Evolutionary conservation across 2,113 vertebrate species (phyloP), one percentile per base, ranked within the genome.

Genomic region (Jaculus jaculus): DNA sequence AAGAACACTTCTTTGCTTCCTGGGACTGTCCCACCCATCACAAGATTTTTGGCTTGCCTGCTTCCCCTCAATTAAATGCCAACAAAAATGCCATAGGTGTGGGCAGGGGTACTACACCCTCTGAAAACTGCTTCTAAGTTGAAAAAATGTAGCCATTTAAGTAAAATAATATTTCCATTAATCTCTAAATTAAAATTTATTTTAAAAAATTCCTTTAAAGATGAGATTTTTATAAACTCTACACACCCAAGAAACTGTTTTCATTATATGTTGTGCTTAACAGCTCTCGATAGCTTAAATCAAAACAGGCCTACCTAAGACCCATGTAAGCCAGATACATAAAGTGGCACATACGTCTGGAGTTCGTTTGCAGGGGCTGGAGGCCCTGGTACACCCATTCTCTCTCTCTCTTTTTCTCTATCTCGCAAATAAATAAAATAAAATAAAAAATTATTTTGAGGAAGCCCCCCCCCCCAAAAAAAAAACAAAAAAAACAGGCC

Each of bases 201-300:
- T 90, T 77, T 10, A 89, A 89, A 89, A 89, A 86, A 72, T 82
- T 69, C 39, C 60, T 90, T 74, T 79, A 78, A 69, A 87, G n/a
- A n/a, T 39, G 26, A 82, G 83, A 90, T 39, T 83, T 79, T 74
- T 30, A 79, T 47, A 47, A 74, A 69, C 30, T 66, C 24, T 12
- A 83, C 28, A 58, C 20, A 32, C 17, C n/a, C 13, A 20, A 94
- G 34, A 68, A 28, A 42, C 37, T 79, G 68, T 83, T 79, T 83
- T 13, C 9, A 28, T 37, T 24, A 71, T 23, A 54, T 37, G 63
- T 30, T 65, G 8, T 79, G 42, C 7, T 77, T 68, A 47, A 47
- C 42, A 47, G 42, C 42, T 32, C 47, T 32, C 37, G 54, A 17
- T 71, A 63, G n/a, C n/a, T n/a, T n/a, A n/a, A n/a, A n/a, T n/a